Evolutionary conservation across 2,113 vertebrate species (phyloP), one percentile per base, ranked within the genome.

Genomic region (Chamaea fasciata): DNA sequence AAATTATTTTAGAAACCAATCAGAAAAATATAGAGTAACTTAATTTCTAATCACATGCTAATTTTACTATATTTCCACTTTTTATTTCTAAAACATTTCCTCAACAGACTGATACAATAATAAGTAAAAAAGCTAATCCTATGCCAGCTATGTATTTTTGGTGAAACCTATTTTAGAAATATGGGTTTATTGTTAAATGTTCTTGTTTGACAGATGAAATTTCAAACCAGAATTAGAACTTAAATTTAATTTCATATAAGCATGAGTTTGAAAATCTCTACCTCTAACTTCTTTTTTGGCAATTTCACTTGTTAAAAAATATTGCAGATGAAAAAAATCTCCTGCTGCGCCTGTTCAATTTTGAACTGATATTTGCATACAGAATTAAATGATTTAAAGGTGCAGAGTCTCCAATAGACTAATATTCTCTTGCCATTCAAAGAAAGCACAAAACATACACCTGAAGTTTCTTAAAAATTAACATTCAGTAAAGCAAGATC

Each of bases 1-100:
- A 96, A 94, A 94, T 93, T 81, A 59, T 79, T 96, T 89, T 91
- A 96, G 70, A 83, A 91, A 42, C 55, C 87, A 46, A 90, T 74
- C 11, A 71, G 89, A 94, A 95, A 93, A 96, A 84, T 35, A 44
- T 44, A 83, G 10, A 67, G 19, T n/a, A 69, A 63, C 16, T 76
- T 93, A 26, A 83, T 88, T 88, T 83, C 33, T 90, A 94, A 74
- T 63, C 15, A 93, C 89, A 94, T 75, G 24, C 10, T 89, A 73
- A 63, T 62, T 30, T 76, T 90, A 83, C 30, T 69, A 31, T 39
- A 53, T 83, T 73, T 80, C 75, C 2, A 46, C 7, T 56, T 94
- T 91, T 67, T 44, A 55, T 92, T 97, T 95, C 78, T 52, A 47
- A 94, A 63, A 39, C 6, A 42, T 46, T 82, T 95, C 20, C 68